Evolutionary conservation across 2,113 vertebrate species (phyloP), one percentile per base, ranked within the genome.

Genomic region (Apus apus): DNA sequence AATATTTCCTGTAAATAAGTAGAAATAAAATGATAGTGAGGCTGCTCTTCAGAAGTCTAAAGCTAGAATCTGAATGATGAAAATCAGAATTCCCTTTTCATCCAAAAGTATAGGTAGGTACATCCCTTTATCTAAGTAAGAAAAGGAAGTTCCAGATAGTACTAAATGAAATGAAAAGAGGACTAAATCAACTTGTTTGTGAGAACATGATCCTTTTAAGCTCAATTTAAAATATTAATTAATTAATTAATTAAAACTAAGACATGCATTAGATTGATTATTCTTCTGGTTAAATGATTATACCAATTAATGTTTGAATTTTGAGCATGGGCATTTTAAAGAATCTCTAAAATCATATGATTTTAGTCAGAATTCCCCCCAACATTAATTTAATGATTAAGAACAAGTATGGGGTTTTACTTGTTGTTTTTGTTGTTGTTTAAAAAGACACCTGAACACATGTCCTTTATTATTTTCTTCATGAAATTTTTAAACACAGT

Each of bases 401-500:
- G 10, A 46, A 50, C 15, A 40, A 6, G 5, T 57, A 17, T 9
- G 3, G 13, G 68, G 20, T 0, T 26, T 57, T 72, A 1, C 2
- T 86, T 43, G 7, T 0, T 20, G 18, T 19, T 54, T 40, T 70
- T 74, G 23, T 19, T 16, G 16, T 19, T 46, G 12, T 64, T 58
- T 87, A 14, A 23, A 74, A 76, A 64, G 9, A 56, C 8, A 22
- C 4, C 1, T 83, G 16, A n/a, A 9, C 8, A 40, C 4, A 15
- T 43, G 4, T 61, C 16, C 7, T 68, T 78, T 56, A 23, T 61
- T 4, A 51, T 68, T 50, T 67, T 23, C 1, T 22, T 56, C 6
- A 50, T 32, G 10, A 62, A 26, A 40, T 62, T 67, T 78, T 66
- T 20, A 36, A 36, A 53, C 10, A 82, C 72, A 61, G 20, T 72